Percentiles rank a stretch among this genome's conserved stretches.
Conservation (phyloP, 2,797 vertebrate genomes). For the Furcifer pardalis region DNA sequence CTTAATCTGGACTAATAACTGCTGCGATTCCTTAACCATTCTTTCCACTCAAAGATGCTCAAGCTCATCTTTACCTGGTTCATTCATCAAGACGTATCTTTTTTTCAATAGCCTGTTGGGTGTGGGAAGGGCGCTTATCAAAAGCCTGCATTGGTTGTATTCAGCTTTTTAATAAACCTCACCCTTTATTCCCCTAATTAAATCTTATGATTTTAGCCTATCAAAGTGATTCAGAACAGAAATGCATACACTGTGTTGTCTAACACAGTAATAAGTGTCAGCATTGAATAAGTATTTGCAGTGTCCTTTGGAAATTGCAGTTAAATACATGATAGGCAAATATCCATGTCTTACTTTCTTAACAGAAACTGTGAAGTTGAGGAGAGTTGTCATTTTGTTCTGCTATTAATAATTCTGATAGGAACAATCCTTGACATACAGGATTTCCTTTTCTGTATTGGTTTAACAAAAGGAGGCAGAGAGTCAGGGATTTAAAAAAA, state of each 20-base stretch:
- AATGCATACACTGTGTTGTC: not conserved
- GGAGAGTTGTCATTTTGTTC: not conserved
- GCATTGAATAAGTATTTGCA: not conserved
- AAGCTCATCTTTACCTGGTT: constrained; percentile 74
- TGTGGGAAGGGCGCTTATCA: constrained; percentile 43
- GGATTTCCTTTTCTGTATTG: not conserved
- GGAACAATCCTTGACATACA: not conserved
- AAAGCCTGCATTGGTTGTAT: not conserved
- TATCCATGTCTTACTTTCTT: not conserved
- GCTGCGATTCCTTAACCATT: constrained; percentile 85
- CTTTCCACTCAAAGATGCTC: constrained; percentile 77
- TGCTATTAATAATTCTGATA: not conserved
- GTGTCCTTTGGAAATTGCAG: not conserved
- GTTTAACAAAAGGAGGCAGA: not conserved
- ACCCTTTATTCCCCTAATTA: not conserved
- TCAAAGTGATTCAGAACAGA: not conserved
- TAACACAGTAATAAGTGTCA: not conserved
- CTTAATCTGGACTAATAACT: constrained; percentile 55
- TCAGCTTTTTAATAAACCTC: not conserved
- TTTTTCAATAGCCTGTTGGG: constrained; percentile 75
- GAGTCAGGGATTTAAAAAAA: no score
- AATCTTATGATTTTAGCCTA: constrained; percentile 30
- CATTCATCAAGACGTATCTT: constrained; percentile 88
- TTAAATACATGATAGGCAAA: not conserved
- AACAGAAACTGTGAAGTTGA: not conserved